Conservation (phyloP, 2,113 vertebrate genomes). For the Tylochromis polylepis region DNA sequence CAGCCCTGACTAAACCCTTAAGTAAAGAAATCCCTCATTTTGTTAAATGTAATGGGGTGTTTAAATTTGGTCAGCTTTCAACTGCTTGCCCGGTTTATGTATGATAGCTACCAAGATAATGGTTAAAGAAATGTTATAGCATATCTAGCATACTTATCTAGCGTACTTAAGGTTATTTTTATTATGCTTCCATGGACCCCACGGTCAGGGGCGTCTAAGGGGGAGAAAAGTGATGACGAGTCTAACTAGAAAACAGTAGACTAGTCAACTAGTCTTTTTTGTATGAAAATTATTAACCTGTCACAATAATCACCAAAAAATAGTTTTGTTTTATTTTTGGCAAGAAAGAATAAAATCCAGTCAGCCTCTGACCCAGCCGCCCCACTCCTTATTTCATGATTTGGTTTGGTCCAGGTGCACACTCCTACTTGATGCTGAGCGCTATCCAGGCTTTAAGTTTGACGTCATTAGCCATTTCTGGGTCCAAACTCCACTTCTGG, state of each 20-base stretch:
- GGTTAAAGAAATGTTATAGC: too few relatives aligned
- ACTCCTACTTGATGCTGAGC: not conserved
- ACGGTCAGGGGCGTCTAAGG: not conserved
- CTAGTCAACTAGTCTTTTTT: not conserved
- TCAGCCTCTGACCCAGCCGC: not conserved
- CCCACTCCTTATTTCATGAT: not conserved
- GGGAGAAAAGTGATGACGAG: not conserved
- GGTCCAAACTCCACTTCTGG: too few relatives aligned
- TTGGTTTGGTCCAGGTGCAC: not conserved
- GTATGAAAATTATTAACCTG: not conserved
- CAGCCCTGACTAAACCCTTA: not conserved
- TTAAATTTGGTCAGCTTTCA: not conserved
- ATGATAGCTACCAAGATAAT: rapidly evolving
- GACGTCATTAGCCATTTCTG: too few relatives aligned
- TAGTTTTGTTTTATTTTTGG: not conserved
- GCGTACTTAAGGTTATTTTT: not conserved
- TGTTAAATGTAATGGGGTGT: not conserved
- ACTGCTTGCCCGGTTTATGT: not conserved
- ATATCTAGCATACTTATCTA: not conserved
- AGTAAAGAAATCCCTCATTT: not conserved
- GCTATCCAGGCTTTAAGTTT: too few relatives aligned
- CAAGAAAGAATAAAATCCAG: not conserved
- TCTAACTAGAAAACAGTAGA: not conserved
- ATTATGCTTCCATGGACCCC: not conserved
- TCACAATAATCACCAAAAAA: not conserved